phyloP scores from a whole-genome alignment of 2,797 vertebrate species.

The Spinibarbus caldwelli region DNA sequence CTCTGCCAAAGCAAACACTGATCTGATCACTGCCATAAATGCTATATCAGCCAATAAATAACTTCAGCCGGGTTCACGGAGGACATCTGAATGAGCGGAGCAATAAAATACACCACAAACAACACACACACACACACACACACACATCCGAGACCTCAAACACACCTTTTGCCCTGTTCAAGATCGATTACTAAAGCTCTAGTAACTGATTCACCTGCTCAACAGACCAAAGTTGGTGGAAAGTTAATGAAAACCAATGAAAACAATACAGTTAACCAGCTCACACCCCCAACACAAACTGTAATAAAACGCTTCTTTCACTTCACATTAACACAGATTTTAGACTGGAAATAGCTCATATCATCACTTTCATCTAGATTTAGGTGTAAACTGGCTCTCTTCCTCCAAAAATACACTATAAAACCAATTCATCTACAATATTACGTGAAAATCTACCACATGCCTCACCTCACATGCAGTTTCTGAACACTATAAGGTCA shows the following conservation, averaged over 20 bases:
- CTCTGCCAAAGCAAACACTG: constrained; percentile 50
- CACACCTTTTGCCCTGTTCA: constrained; percentile 2
- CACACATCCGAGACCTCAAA: constrained; percentile 1
- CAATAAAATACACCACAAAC: constrained; percentile 4
- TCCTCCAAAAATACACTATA: neutral
- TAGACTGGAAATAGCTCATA: neutral
- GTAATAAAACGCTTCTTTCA: neutral
- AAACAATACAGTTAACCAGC: neutral
- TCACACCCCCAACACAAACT: neutral
- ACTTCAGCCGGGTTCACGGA: constrained; percentile 43
- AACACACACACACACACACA: no score
- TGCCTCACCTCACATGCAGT: constrained; percentile 1
- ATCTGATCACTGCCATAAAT: constrained; percentile 50
- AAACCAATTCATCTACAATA: neutral
- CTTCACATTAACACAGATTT: constrained; percentile 1
- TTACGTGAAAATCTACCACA: constrained; percentile 1
- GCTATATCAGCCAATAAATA: constrained; percentile 46
- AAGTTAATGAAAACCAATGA: constrained; percentile 17
- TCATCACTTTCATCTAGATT: neutral
- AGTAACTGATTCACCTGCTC: constrained; percentile 49
- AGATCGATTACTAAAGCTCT: constrained; percentile 27
- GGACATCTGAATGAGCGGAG: constrained; percentile 7
- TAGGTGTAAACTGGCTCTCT: neutral
- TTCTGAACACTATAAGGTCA: constrained; percentile 5
- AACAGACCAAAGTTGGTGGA: neutral